Evolutionary conservation across 2,888 invertebrate species (phyloP).

Genomic region (Ormyrus thymus): DNA sequence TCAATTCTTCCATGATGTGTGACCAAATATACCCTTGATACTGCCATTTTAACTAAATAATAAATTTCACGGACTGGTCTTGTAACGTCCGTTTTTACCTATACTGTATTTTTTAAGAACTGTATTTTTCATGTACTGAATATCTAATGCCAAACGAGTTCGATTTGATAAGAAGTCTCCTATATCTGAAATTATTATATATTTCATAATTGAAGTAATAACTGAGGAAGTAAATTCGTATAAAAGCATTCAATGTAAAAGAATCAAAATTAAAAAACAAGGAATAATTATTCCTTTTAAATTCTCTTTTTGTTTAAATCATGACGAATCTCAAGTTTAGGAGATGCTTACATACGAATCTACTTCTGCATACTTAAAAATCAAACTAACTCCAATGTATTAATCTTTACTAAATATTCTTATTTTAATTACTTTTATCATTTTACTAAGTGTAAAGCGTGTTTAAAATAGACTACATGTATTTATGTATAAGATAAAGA

Average conservation of each 20-base stretch:
- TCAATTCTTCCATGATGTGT: conserved; percentile 45
- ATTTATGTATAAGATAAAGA: conserved; percentile 36
- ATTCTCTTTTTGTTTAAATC: too few relatives aligned
- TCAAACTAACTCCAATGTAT: conserved; percentile 50
- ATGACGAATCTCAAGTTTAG: too few relatives aligned
- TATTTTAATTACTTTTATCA: conserved; percentile 52
- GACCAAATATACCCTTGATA: conserved; percentile 17
- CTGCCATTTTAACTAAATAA: conserved; percentile 25
- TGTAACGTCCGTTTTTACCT: not conserved
- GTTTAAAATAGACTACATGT: conserved; percentile 38
- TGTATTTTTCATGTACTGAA: conserved; percentile 29
- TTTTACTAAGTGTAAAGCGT: conserved; percentile 37
- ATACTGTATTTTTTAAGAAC: conserved; percentile 11
- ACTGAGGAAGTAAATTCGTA: too few relatives aligned
- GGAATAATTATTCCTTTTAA: too few relatives aligned
- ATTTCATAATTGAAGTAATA: conserved; percentile 55
- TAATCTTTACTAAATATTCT: conserved; percentile 36
- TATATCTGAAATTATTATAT: conserved; percentile 38
- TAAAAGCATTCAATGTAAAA: too few relatives aligned
- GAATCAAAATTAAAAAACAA: too few relatives aligned
- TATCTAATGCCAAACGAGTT: conserved; percentile 40
- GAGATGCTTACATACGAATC: too few relatives aligned
- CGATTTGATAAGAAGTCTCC: conserved; percentile 48
- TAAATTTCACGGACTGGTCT: too few relatives aligned
- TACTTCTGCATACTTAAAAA: conserved; percentile 50